Base-by-base conservation (phyloP, 2,888 invertebrate genomes). In the Agrotis clavis region DNA sequence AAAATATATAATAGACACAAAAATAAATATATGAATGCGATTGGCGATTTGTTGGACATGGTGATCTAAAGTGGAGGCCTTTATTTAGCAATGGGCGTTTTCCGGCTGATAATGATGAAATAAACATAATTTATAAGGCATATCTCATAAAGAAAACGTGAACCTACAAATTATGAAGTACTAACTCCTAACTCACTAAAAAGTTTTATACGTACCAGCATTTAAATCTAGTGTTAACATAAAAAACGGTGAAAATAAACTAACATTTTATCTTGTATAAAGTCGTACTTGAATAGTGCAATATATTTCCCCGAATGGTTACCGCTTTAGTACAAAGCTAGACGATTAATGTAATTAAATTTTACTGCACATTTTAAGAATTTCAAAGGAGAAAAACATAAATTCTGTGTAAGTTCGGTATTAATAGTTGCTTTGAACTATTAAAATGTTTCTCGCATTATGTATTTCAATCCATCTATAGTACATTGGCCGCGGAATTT, bases 291-390 rank as follows among this genome's bases (percentile, higher is more conserved):
- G 75, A 81, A 76, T 64, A 68, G 54, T 81, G 79, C 68, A 82
- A 82, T 82, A 79, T 82, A 81, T 82, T 82, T 79, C 9, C 71
- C 21, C 57, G 71, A 79, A 74, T 71, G 81, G 79, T 82, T 65
- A 70, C 82, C 77, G 77, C 72, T 80, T 74, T 68, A 76, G 67
- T 69, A 82, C 72, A 73, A 79, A 83, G 71, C 77, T 71, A 56
- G 47, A 53, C 72, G 74, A 79, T 83, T 83, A 83, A 83, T 79
- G 74, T 77, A 79, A 83, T 83, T 83, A 79, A 81, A 74, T 83
- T 83, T 83, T 71, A 81, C 69, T 75, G 71, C 69, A 79, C 78
- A 76, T 81, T 78, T 74, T 78, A 83, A 75, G 78, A 81, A 78
- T 74, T 81, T 64, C 62, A 61, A 73, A 74, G 63, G 53, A 61